A percentile compares a stretch with the other conserved stretches of the same genome.
Evolutionary conservation across 2,113 vertebrate genomes (phyloP).

Genomic region (Sceloporus undulatus): DNA sequence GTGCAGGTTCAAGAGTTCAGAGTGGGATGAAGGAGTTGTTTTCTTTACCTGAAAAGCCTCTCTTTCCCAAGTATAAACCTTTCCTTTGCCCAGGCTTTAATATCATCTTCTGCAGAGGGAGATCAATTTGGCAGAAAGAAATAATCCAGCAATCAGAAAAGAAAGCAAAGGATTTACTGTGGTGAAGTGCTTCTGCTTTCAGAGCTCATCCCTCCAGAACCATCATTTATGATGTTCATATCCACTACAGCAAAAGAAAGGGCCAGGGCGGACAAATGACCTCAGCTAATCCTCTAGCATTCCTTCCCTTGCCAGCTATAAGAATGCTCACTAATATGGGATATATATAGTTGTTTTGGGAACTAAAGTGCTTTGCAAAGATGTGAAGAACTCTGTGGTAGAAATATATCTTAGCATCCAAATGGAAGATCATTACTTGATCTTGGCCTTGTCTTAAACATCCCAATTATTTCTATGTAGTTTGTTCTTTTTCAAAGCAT

Average conservation of each 20-base stretch:
- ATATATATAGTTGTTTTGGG: slow-evolving; percentile 8
- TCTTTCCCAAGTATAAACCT: slow-evolving; percentile 32
- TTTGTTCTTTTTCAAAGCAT: background rate
- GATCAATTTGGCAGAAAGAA: slow-evolving; percentile 42
- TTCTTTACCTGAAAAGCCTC: slow-evolving; percentile 46
- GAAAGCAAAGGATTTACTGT: slow-evolving; percentile 49
- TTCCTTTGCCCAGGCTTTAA: slow-evolving; percentile 50
- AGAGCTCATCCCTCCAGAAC: slow-evolving; percentile 30
- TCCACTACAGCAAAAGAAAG: slow-evolving; percentile 18
- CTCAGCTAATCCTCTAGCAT: slow-evolving; percentile 21
- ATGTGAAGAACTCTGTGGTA: too few relatives aligned
- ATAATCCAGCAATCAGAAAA: slow-evolving; percentile 42
- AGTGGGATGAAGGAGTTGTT: slow-evolving; percentile 5
- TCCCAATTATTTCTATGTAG: background rate
- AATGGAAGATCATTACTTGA: background rate
- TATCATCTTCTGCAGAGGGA: slow-evolving; percentile 34
- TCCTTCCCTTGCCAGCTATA: background rate
- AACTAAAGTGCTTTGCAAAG: slow-evolving; percentile 39
- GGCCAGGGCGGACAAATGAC: slow-evolving; percentile 34
- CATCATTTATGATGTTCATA: slow-evolving; percentile 17
- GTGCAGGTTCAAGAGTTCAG: slow-evolving; percentile 1
- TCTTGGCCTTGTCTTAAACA: background rate
- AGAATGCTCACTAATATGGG: background rate
- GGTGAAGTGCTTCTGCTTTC: background rate
- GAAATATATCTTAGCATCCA: background rate